Conservation (phyloP, 2,888 invertebrate genomes). For the Polyploca ridens region DNA sequence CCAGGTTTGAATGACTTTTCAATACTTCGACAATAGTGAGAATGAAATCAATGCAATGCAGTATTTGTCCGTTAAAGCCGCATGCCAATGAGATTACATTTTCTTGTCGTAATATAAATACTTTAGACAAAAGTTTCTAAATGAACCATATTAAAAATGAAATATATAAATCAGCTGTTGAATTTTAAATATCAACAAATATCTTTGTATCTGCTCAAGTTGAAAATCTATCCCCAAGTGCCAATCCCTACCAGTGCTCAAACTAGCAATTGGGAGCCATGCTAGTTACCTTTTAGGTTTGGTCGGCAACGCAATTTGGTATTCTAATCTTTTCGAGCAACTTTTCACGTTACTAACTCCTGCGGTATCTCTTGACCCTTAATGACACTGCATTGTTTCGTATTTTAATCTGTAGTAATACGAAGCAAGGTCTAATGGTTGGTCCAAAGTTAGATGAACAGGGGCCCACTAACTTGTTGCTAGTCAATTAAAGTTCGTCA, state of each 20-base stretch:
- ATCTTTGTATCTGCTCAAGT: too few relatives aligned
- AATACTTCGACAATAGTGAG: not conserved
- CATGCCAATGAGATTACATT: too few relatives aligned
- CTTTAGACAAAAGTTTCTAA: too few relatives aligned
- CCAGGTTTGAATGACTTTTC: constrained; percentile 33
- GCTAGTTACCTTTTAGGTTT: too few relatives aligned
- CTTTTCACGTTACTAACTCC: not conserved
- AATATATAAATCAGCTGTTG: too few relatives aligned
- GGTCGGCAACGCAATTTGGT: too few relatives aligned
- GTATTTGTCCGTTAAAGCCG: not conserved
- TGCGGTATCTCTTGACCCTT: constrained; percentile 20
- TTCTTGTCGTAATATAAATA: too few relatives aligned
- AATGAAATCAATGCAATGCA: not conserved
- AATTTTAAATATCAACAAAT: too few relatives aligned
- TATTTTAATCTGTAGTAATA: constrained; percentile 49
- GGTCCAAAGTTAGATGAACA: constrained; percentile 29
- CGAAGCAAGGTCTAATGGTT: constrained; percentile 27
- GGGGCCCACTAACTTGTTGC: constrained; percentile 31
- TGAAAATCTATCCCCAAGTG: too few relatives aligned
- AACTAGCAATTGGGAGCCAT: too few relatives aligned
- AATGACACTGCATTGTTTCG: constrained; percentile 54
- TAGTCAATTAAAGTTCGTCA: constrained; percentile 39
- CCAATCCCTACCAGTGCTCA: too few relatives aligned
- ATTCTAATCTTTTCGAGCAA: not conserved
- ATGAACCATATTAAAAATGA: too few relatives aligned